Base-by-base conservation (phyloP, 2,888 invertebrate species). In the Conus canariensis region DNA sequence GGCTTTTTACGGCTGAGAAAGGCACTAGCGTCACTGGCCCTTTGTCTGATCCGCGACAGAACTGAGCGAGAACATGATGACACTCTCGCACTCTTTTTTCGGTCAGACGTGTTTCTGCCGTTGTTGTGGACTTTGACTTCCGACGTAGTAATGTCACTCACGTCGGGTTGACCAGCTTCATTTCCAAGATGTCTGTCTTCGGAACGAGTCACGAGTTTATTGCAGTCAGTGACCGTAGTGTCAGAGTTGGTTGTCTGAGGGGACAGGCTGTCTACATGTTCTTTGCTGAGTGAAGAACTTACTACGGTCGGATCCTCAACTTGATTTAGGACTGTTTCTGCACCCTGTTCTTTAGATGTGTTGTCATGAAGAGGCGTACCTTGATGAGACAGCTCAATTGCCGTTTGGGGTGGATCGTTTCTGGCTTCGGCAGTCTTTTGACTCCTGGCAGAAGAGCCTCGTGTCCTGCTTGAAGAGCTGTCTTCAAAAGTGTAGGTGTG, bases 61-160 rank as follows among this genome's bases (percentile, higher is more conserved):
- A 83, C 58, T 7, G 56, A 14, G 22, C 70, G 70, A 7, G 70
- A 70, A 8, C 70, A 92, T 90, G 1, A 92, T 86, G 10, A 91
- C 77, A 7, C 92, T 1, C 22, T 16, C 19, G 19, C 70, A 22
- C 22, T 22, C 19, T 16, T 14, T 70, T 70, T 70, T 0, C 4
- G 7, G 16, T 70, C 70, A 7, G 60, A 64, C 12, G 60, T 16
- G 10, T 64, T 14, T 64, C 60, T 16, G 60, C 10, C 60, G 16
- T 16, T 16, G 60, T 16, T 5, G 60, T 64, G 60, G 60, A 64
- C 60, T 16, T 64, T 1, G 60, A 10, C 16, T 10, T 64, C 60
- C 0, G 60, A 10, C 10, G 60, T 16, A 10, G 10, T 64, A 16
- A 16, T 16, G 60, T 64, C 12, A 16, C 16, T 16, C 60, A 16